Base-by-base conservation (phyloP, 2,888 invertebrate genomes). In the Eulithis testata region DNA sequence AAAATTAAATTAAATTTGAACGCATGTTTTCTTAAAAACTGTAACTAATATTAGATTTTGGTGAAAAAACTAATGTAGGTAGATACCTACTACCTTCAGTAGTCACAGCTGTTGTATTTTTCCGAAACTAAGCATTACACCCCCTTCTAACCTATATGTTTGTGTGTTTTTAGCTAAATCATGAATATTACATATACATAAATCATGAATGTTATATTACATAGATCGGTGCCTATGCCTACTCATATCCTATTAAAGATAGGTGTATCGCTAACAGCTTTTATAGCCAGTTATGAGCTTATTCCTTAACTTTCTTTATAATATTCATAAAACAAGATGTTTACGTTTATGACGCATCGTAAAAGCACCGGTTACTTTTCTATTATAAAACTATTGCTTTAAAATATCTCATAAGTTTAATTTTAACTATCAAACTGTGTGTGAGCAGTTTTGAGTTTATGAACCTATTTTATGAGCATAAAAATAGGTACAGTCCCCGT, bases 261-360 rank as follows among this genome's bases (percentile, higher is more conserved):
- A 31, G 31, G 31, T 31, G 21, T 36, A 57, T 49, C 21, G 36
- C 14, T 57, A 52, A 14, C 44, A 44, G 4, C 52, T 40, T 40
- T 40, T 40, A 8, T 8, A 40, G 9, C 8, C 40, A 8, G 40
- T 40, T 40, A 40, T 40, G 8, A 40, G 40, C 40, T 59, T 52
- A 60, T 52, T 12, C 31, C 36, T 14, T 45, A 60, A 60, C 52
- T 60, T 60, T 60, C 60, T 31, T 59, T 44, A 37, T 12, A 11
- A 14, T 43, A 8, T 50, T n/a, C 60, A 52, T 60, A 53, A 36
- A 53, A 11, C 14, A 45, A 45, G 45, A 60, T 53, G 45, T 52
- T 31, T 36, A 11, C 31, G 12, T 60, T 59, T 60, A 60, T 52
- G 31, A 36, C 52, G 12, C 6, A 36, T 44, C 52, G 31, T 60